Evolutionary conservation across 2,797 vertebrate species (phyloP).

Genomic region (Hephaestus fuliginosus): DNA sequence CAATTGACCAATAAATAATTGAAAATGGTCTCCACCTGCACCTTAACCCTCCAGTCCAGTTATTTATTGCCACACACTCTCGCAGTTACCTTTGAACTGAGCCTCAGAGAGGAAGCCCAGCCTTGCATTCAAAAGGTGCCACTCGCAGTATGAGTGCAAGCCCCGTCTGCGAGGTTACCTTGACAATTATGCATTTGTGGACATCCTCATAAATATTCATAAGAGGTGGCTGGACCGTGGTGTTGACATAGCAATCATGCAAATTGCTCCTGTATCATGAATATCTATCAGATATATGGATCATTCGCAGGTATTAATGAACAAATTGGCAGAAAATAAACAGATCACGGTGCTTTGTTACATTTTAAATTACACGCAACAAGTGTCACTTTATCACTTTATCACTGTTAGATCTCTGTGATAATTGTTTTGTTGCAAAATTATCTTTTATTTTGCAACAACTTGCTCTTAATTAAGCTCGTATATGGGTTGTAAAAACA

Average conservation of each 20-base stretch:
- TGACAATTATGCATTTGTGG: slow-evolving; percentile 52
- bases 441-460: background rate
- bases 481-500: slow-evolving; percentile 14
- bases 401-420: slow-evolving; percentile 1
- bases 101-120: slow-evolving; percentile 17
- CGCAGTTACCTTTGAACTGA: slow-evolving; percentile 41
- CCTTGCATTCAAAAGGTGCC: slow-evolving; percentile 27
- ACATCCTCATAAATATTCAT: slow-evolving; percentile 71
- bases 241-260: slow-evolving; percentile 63
- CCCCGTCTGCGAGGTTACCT: slow-evolving; percentile 21
- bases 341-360: background rate
- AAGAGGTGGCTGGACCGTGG: background rate
- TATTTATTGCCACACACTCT: slow-evolving; percentile 39
- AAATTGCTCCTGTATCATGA: slow-evolving; percentile 43
- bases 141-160: background rate
- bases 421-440: background rate
- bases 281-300: slow-evolving; percentile 43
- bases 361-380: slow-evolving; percentile 31
- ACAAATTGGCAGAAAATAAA: slow-evolving; percentile 27
- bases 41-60: slow-evolving; percentile 15
- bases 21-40: slow-evolving; percentile 36
- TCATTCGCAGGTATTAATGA: slow-evolving; percentile 37
- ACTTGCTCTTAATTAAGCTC: slow-evolving; percentile 27
- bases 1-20: slow-evolving; percentile 56
- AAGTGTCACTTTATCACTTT: slow-evolving; percentile 15